These are phyloP conservation scores for Manduca sexta DNA, from an alignment of 1,140 invertebrate species.

Conservation along the genomic window DNA sequence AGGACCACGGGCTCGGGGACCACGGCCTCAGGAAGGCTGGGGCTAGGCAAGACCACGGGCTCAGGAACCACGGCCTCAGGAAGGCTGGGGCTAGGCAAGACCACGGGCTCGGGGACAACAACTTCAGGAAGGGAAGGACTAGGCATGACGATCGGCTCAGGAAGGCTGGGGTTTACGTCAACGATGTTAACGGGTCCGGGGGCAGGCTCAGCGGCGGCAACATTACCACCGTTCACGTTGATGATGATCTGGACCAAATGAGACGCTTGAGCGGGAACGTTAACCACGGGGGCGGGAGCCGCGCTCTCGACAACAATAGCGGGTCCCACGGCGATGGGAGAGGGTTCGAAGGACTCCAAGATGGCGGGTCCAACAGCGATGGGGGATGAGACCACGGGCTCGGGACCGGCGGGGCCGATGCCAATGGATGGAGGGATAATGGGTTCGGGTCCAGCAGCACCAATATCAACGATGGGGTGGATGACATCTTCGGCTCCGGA, in stretches of 20 bases:
- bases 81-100: conserved; percentile 1
- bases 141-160: conserved; percentile 1
- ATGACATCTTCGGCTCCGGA: conserved; percentile 3
- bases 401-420: not conserved
- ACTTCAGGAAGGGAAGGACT: not conserved
- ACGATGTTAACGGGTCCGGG: not conserved
- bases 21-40: not conserved
- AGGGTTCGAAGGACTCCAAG: conserved; percentile 6
- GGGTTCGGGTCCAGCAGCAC: not conserved
- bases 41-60: not conserved
- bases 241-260: conserved; percentile 11
- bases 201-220: conserved; percentile 4
- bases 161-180: too few species aligned
- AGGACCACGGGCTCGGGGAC: conserved; percentile 1
- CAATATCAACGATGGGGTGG: too few species aligned
- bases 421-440: not conserved
- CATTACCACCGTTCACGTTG: not conserved
- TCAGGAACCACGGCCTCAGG: not conserved
- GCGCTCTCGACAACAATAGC: conserved; percentile 10
- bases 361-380: conserved; percentile 18
- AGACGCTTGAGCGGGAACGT: conserved; percentile 7
- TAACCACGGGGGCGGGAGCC: conserved; percentile 9
- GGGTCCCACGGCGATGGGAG: conserved; percentile 18
- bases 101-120: not conserved
- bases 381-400: not conserved